These are phyloP conservation scores for Chelonoidis abingdonii DNA, from an alignment of 2,113 vertebrate genomes.

Conservation along the genomic window DNA sequence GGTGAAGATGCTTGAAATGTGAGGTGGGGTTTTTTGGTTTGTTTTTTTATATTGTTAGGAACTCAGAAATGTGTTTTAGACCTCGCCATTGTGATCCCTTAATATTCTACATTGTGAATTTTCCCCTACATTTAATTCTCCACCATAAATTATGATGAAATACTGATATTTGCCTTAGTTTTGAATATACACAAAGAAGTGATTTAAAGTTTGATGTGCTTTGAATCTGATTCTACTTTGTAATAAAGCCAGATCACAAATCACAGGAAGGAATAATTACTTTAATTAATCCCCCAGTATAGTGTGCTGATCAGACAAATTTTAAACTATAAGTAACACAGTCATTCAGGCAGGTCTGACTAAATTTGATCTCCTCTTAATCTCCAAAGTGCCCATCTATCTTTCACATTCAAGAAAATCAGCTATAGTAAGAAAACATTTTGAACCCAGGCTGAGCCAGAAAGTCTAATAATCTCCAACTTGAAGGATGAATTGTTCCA, in stretches of 20 bases:
- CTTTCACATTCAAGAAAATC: neutral
- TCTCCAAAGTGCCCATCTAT: neutral
- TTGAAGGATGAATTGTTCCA: neutral
- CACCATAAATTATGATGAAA: neutral
- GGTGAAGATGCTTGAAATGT: neutral
- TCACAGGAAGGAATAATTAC: neutral
- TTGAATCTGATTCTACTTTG: neutral
- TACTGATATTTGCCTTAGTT: neutral
- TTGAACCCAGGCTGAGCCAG: neutral
- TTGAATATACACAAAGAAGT: neutral
- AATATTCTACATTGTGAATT: constrained; percentile 1
- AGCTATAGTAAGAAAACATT: neutral
- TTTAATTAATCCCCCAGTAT: neutral
- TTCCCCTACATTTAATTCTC: neutral
- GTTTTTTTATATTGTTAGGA: neutral
- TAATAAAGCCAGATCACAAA: neutral
- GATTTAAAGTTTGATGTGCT: neutral
- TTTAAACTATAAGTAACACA: neutral
- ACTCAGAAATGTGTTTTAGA: neutral
- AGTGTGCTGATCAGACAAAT: neutral
- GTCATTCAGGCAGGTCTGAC: neutral
- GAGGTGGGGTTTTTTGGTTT: neutral
- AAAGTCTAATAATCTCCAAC: neutral
- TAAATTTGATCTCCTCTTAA: neutral
- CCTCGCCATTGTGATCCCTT: neutral